Base-by-base conservation (phyloP, 2,888 invertebrate species). In the Ophonus ardosiacus region DNA sequence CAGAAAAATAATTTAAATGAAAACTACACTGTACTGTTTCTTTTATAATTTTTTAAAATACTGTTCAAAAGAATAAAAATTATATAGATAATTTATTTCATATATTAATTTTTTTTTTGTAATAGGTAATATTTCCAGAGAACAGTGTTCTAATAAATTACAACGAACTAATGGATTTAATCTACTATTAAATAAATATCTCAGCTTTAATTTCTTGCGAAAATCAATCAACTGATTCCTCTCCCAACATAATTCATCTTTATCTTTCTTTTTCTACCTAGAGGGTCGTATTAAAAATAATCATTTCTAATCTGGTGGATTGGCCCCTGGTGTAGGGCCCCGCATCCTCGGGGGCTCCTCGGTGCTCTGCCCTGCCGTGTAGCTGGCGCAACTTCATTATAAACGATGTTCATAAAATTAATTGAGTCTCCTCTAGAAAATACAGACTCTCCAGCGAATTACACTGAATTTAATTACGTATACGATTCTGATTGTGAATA, bases 361-460 rank as follows among this genome's bases (percentile, higher is more conserved):
- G 13, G 13, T 2, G 43, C 43, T 51, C 43, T 13, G 13, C 43
- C 13, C 43, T 51, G 43, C 43, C 43, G 43, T 51, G 43, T 51
- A 51, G 71, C 15, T 71, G 71, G 40, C 40, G 71, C 17, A 10
- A 40, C 71, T 71, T 71, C 71, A 71, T 71, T 71, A 71, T 71
- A 5, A 71, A 40, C 71, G 71, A 71, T 71, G 71, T n/a, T 71
- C 13, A 38, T 71, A 71, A 71, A 71, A 71, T 71, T 71, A 71
- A 71, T 71, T 71, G 71, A 71, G 71, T 71, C 71, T 71, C 71
- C 40, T 31, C n/a, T 71, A 71, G 71, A 71, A 71, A 71, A 71
- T 71, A 40, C 71, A 15, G 71, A 40, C 13, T 71, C 71, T 71
- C 71, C n/a, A 10, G 71, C 7, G 15, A 71, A 71, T 71, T 71